Evolutionary conservation across 2,113 vertebrate species (phyloP), one percentile per base, ranked within the genome.

Genomic region (Gasterosteus nipponicus): DNA sequence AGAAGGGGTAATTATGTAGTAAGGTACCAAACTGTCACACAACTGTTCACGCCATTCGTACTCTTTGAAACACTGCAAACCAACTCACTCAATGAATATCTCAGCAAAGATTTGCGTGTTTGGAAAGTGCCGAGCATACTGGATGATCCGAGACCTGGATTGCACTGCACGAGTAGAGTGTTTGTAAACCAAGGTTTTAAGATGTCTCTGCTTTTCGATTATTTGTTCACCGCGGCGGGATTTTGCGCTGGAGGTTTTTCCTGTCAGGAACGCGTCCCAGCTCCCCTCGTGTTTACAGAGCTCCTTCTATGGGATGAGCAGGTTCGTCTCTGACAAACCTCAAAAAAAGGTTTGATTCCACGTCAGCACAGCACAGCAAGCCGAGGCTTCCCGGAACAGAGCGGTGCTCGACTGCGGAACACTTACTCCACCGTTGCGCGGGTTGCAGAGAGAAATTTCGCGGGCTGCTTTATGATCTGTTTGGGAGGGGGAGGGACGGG

Each of bases 391-490:
- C 22, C 22, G 22, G 22, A 26, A 26, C 22, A 26, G 22, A 26
- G 22, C 22, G 22, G 22, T 26, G 22, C 22, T 26, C 22, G 22
- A 26, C 22, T 26, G 22, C 22, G 22, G 22, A 26, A 26, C 22
- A 26, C 22, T 26, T 58, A 61, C 61, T 69, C 75, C 74, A 46
- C 22, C 60, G 60, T 74, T 80, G 84, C 53, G 39, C 73, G 77
- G 82, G 86, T 67, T 83, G 83, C 69, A 11, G 41, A 78, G 70
- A 68, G 41, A 82, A 75, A 79, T 84, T 60, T 77, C 69, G 51
- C 57, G 61, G 41, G 41, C 80, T 54, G 60, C 75, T 83, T 89
- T 81, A 84, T 81, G 83, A 82, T 49, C 16, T 67, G 69, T 71
- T 73, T 56, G 65, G 22, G 68, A 77, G 69, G 68, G 75, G 47